Evolutionary conservation across 2,113 vertebrate genomes (phyloP).

Genomic region (Arenaria interpres): DNA sequence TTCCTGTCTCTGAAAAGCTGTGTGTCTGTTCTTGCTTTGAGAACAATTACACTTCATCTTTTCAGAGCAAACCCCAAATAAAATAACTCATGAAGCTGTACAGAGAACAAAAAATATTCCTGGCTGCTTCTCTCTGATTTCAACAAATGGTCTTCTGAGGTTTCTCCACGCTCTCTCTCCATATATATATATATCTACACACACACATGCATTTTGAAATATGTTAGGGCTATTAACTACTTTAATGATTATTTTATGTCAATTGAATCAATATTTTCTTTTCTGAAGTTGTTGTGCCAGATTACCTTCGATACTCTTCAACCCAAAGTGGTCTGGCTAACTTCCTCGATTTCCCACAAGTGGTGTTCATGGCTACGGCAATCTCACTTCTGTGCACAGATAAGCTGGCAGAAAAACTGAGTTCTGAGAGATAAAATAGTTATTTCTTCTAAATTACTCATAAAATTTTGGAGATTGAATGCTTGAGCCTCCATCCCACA

Average conservation of each 20-base stretch:
- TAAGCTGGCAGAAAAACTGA: neutral
- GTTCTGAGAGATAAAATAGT: neutral
- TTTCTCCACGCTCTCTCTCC: neutral
- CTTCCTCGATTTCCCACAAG: neutral
- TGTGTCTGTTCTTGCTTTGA: neutral
- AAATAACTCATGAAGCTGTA: neutral
- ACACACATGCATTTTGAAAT: neutral
- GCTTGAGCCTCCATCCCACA: neutral
- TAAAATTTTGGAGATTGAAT: neutral
- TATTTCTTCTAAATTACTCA: neutral
- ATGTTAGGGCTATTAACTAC: neutral
- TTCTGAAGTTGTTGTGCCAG: neutral
- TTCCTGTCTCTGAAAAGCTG: neutral
- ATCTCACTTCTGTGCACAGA: neutral
- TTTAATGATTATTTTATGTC: neutral
- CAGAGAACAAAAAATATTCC: neutral
- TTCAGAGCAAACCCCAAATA: neutral
- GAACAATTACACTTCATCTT: neutral
- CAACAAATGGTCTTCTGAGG: neutral
- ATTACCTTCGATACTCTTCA: neutral
- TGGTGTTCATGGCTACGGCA: neutral
- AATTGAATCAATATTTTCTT: neutral
- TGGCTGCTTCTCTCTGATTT: neutral
- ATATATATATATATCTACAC: too few species aligned
- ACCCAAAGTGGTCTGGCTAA: neutral